Evolutionary conservation across 2,113 vertebrate genomes (phyloP).

Genomic region (Spea multiplicata): DNA sequence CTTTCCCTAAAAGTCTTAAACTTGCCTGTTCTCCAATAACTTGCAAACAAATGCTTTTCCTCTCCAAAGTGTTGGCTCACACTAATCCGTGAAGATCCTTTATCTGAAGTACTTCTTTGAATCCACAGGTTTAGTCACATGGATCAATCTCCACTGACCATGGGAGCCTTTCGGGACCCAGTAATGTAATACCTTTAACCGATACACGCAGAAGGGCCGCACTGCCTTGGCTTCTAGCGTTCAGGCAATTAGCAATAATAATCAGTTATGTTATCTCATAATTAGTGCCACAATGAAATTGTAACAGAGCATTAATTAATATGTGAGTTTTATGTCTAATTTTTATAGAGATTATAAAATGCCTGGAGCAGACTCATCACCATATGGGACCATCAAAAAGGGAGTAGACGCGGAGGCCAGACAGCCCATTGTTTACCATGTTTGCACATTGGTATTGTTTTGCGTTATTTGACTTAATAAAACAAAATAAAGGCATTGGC

Average conservation of each 20-base stretch:
- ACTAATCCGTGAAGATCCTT: too few relatives aligned
- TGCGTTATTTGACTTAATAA: neutral
- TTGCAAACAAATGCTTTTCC: too few relatives aligned
- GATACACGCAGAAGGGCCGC: neutral
- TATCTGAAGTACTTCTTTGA: too few relatives aligned
- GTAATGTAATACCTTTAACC: neutral
- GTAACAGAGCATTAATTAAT: constrained; percentile 28
- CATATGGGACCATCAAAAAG: constrained; percentile 1
- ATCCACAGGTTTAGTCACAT: neutral
- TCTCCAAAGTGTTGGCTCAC: too few relatives aligned
- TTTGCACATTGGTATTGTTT: constrained; percentile 29
- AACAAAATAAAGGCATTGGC: constrained; percentile 23
- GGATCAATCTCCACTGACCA: neutral
- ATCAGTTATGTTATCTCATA: constrained; percentile 31
- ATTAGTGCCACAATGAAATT: constrained; percentile 30
- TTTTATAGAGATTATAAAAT: constrained; percentile 25
- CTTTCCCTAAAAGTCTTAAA: too few relatives aligned
- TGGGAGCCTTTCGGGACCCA: neutral
- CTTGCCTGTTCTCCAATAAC: too few relatives aligned
- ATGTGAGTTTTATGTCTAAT: constrained; percentile 12
- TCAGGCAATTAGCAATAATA: constrained; percentile 15
- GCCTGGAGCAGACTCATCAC: constrained; percentile 10
- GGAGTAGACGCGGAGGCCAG: neutral
- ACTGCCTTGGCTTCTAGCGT: neutral
- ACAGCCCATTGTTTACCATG: neutral